Conservation (phyloP, 1,140 invertebrate genomes). For the Diorhabda elongata region DNA sequence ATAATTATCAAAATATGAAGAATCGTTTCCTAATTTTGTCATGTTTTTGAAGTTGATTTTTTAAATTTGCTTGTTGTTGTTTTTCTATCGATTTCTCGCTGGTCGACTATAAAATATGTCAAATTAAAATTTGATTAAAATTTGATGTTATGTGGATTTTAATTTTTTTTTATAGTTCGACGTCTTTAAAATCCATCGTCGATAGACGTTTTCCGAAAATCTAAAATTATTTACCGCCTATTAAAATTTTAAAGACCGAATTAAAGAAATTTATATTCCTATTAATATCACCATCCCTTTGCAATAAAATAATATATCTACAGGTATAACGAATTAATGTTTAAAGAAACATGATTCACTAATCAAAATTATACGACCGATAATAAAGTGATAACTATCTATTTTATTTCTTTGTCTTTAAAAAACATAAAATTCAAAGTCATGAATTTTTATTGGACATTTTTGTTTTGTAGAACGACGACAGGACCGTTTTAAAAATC, state of each 20-base stretch:
- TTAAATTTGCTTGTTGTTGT: too few species aligned
- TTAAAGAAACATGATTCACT: slow-evolving; percentile 17
- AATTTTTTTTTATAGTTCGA: too few species aligned
- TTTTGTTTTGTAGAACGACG: neutral
- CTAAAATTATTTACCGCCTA: slow-evolving; percentile 15
- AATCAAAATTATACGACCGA: slow-evolving; percentile 23
- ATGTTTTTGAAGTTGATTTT: too few species aligned
- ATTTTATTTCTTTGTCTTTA: slow-evolving; percentile 21
- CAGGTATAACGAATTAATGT: slow-evolving; percentile 16
- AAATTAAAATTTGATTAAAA: too few species aligned
- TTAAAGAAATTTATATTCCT: slow-evolving; percentile 18
- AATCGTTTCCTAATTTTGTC: too few species aligned
- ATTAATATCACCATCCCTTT: slow-evolving; percentile 13
- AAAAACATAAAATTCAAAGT: slow-evolving; percentile 24
- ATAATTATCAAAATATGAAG: too few species aligned
- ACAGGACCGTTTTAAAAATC: too few species aligned
- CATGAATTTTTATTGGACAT: slow-evolving; percentile 30
- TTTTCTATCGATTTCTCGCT: too few species aligned
- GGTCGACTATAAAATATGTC: too few species aligned
- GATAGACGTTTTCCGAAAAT: neutral
- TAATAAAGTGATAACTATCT: slow-evolving; percentile 24
- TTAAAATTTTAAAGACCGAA: slow-evolving; percentile 18
- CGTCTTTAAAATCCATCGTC: neutral
- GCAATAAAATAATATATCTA: slow-evolving; percentile 17
- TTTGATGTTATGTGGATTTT: too few species aligned